Evolutionary conservation across 2,797 vertebrate genomes (phyloP), one percentile per base, ranked within the genome.

Genomic region (Diplodus sargus): DNA sequence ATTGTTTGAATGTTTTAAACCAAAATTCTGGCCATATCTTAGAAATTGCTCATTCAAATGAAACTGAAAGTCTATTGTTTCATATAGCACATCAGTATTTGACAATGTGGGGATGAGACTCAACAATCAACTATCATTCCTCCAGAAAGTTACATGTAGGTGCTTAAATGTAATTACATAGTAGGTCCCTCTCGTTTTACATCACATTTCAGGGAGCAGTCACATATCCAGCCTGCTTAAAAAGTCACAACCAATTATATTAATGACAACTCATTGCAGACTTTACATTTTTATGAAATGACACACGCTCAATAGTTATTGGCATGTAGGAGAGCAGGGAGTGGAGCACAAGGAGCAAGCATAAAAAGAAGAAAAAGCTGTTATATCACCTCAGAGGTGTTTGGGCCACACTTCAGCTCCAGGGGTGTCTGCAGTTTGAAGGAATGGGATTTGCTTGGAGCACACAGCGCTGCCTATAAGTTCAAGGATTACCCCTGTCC

Each of bases 401-500:
- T 81, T 74, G 74, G 61, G 81, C 76, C 76, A 78, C 85, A 87
- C 23, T 57, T 84, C 79, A 73, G 71, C 87, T 85, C 70, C 79
- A 76, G 86, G 79, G 82, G 85, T 80, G 88, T 89, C 83, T 89
- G 90, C 70, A 75, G 85, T 88, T 75, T 75, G 54, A 85, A 83
- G 79, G 67, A 84, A 83, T 80, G 51, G 87, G 85, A 87, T 92
- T 92, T 85, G 82, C 81, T 87, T 59, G 1, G 10, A 89, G 89
- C 81, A 18, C 83, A 83, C 84, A 74, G 62, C 87, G 62, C 79
- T 85, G 82, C 88, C 84, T 83, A 78, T 89, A 85, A 88, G 83
- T 93, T 90, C 58, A 85, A 86, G 91, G 91, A 91, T 93, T 92
- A 93, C 74, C 70, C 60, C 0, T 23, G 86, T 76, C 88, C 73